phyloP scores from a whole-genome alignment of 2,797 vertebrate species.

The Pantherophis alleghaniensis region DNA sequence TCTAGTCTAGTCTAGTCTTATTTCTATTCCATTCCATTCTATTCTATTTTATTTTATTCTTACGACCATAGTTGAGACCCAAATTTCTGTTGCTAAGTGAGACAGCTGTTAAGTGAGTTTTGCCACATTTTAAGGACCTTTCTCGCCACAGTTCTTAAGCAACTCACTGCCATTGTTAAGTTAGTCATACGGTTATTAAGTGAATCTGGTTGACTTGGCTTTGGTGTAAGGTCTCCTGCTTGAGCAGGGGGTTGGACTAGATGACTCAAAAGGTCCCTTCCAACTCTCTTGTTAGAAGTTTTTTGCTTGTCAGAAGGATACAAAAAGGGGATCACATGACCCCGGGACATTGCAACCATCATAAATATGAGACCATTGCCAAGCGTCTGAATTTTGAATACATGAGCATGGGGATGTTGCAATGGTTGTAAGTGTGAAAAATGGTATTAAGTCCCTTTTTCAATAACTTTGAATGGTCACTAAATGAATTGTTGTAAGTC shows the following conservation, averaged over 20 bases:
- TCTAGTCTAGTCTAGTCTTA: too few species aligned
- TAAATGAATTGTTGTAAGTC: not conserved
- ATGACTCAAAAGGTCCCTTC: too few species aligned
- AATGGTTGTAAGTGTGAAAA: not conserved
- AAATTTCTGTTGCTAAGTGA: not conserved
- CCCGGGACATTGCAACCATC: not conserved
- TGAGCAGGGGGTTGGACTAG: too few species aligned
- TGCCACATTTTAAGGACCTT: not conserved
- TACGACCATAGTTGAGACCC: not conserved
- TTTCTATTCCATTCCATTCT: too few species aligned
- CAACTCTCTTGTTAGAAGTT: too few species aligned
- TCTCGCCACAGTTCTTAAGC: not conserved
- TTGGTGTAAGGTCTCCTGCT: too few species aligned
- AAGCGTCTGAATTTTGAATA: not conserved
- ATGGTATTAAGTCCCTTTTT: not conserved
- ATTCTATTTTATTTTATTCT: too few species aligned
- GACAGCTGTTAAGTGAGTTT: not conserved
- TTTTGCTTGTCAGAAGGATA: too few species aligned
- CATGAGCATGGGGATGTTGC: fast-evolving
- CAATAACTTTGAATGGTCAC: not conserved
- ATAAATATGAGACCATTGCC: not conserved
- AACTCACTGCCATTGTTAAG: not conserved
- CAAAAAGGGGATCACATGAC: not conserved
- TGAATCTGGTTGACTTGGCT: not conserved
- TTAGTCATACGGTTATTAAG: not conserved